A percentile compares a stretch with the other conserved stretches of the same genome.
These are phyloP conservation scores for Elaphurus davidianus DNA, from an alignment of 2,113 vertebrate species.

Conservation along the genomic window DNA sequence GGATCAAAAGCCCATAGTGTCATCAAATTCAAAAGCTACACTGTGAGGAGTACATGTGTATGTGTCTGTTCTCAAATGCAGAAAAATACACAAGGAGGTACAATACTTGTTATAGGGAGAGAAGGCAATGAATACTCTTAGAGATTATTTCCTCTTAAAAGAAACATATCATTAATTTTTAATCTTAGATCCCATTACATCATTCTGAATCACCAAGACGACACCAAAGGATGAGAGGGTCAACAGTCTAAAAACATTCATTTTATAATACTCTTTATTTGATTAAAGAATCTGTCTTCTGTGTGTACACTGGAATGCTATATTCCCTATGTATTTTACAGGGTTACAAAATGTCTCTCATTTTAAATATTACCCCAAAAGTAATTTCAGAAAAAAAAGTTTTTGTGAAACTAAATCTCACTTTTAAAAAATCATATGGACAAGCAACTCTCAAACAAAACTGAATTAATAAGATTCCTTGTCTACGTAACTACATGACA, in stretches of 20 bases:
- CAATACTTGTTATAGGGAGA: not conserved
- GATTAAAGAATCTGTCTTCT: slow-evolving; percentile 87
- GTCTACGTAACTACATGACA: slow-evolving; percentile 60
- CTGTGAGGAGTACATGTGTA: not conserved
- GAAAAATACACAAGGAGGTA: not conserved
- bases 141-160: slow-evolving; percentile 49
- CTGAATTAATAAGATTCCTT: slow-evolving; percentile 52
- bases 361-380: slow-evolving; percentile 79
- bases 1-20: not conserved
- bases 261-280: slow-evolving; percentile 92
- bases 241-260: slow-evolving; percentile 39
- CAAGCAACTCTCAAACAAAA: slow-evolving; percentile 69
- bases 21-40: not conserved
- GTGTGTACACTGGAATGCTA: slow-evolving; percentile 92
- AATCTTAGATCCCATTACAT: slow-evolving; percentile 46
- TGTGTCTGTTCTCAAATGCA: not conserved
- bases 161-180: slow-evolving; percentile 56
- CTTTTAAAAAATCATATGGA: slow-evolving; percentile 84
- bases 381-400: slow-evolving; percentile 75
- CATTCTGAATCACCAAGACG: slow-evolving; percentile 6
- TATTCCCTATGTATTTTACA: slow-evolving; percentile 85
- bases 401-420: slow-evolving; percentile 76
- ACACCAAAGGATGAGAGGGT: slow-evolving; percentile 28
- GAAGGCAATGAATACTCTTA: slow-evolving; percentile 39
- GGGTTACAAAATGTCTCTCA: slow-evolving; percentile 88